These are phyloP conservation scores for Apeira syringaria DNA, from an alignment of 2,888 invertebrate species.

Conservation along the genomic window DNA sequence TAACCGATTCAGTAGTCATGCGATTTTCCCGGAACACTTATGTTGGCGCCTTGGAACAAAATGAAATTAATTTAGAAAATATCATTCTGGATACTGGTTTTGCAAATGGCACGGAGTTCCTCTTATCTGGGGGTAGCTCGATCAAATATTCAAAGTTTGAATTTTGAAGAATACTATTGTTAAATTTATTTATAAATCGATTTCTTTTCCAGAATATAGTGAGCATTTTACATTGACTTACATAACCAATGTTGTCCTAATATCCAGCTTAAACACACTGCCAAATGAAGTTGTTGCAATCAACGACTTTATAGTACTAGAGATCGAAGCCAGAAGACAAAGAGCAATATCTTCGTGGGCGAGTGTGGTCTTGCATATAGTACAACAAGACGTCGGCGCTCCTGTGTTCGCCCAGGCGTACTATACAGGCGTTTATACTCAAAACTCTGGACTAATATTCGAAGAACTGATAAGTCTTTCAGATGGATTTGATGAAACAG, in stretches of 20 bases:
- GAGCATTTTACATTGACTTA: conserved; percentile 39
- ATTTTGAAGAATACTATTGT: no score
- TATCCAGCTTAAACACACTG: conserved; percentile 35
- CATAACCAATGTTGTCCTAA: conserved; percentile 35
- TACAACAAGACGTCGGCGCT: conserved; percentile 34
- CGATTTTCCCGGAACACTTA: conserved; percentile 55
- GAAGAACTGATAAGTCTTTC: conserved; percentile 40
- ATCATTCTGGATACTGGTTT: conserved; percentile 52
- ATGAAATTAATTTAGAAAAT: conserved; percentile 38
- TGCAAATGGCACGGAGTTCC: conserved; percentile 42
- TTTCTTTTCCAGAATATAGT: conserved; percentile 38
- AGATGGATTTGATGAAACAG: conserved; percentile 48
- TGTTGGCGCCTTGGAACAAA: conserved; percentile 43
- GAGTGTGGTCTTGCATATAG: conserved; percentile 47
- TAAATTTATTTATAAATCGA: not conserved
- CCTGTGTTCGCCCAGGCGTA: conserved; percentile 48
- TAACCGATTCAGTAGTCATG: conserved; percentile 50
- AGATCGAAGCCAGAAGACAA: conserved; percentile 52
- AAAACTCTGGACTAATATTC: conserved; percentile 38
- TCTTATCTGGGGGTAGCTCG: conserved; percentile 51
- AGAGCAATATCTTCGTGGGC: conserved; percentile 50
- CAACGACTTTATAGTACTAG: conserved; percentile 50
- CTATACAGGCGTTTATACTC: conserved; percentile 47
- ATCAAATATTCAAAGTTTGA: not conserved
- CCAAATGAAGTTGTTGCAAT: conserved; percentile 38